Conservation (phyloP, 1,140 invertebrate genomes). For the Chrysoperla carnea region DNA sequence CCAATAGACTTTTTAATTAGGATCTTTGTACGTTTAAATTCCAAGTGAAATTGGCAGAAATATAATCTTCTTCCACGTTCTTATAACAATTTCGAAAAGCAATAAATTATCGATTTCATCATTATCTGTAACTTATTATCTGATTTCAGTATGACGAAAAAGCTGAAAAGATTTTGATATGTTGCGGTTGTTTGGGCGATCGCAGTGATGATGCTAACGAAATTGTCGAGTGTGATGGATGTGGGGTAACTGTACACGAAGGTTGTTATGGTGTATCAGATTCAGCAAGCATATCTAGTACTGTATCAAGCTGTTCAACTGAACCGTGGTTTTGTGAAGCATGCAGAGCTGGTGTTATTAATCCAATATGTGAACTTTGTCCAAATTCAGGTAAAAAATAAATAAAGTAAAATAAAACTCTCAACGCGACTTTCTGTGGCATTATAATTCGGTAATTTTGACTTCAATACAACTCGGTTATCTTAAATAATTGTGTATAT, state of each 20-base stretch:
- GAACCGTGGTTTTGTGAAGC: constrained; percentile 98
- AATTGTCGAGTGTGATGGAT: constrained; percentile 92
- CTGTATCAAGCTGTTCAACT: constrained; percentile 79
- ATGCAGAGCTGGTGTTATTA: constrained; percentile 77
- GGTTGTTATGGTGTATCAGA: constrained; percentile 94
- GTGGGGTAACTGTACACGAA: constrained; percentile 91
- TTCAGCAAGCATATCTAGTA: constrained; percentile 73
- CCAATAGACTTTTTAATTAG: too few species aligned
- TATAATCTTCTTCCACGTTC: too few species aligned
- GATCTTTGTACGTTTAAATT: too few species aligned
- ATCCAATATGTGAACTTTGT: constrained; percentile 77
- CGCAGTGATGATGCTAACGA: constrained; percentile 86
- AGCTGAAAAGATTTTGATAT: constrained; percentile 48
- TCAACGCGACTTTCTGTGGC: neutral
- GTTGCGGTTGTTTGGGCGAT: constrained; percentile 85
- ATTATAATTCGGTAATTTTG: too few species aligned
- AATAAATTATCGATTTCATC: too few species aligned
- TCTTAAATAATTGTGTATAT: too few species aligned
- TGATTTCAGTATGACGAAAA: neutral
- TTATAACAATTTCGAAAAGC: too few species aligned
- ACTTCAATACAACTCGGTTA: too few species aligned
- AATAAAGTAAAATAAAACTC: neutral
- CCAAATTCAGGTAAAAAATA: constrained; percentile 45
- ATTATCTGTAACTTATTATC: too few species aligned
- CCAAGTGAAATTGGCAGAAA: too few species aligned